Conservation (phyloP, 2,797 vertebrate genomes). For the Tragopan temminckii region DNA sequence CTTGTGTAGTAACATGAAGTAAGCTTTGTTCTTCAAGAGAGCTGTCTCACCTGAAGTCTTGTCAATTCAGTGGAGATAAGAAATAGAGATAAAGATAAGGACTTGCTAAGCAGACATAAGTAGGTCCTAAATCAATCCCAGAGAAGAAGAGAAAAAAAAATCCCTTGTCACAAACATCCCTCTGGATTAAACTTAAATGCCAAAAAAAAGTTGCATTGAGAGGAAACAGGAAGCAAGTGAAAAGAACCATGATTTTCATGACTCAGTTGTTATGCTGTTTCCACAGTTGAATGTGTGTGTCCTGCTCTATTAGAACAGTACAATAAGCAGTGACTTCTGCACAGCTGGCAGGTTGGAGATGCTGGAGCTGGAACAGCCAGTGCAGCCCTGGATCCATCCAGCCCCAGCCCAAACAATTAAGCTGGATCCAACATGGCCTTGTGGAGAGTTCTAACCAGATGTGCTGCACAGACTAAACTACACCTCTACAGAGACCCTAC, state of each 20-base stretch:
- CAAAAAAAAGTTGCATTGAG: background rate
- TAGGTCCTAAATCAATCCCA: background rate
- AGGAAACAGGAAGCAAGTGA: background rate
- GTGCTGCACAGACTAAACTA: accelerated
- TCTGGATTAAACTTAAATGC: background rate
- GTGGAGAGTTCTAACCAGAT: background rate
- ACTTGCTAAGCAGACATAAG: background rate
- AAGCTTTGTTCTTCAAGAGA: background rate
- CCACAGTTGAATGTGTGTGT: background rate
- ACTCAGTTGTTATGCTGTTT: background rate
- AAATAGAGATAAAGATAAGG: background rate
- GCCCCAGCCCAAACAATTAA: background rate
- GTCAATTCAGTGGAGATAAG: background rate
- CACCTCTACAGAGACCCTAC: background rate
- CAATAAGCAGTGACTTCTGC: background rate
- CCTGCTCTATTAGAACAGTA: background rate
- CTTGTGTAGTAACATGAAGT: background rate
- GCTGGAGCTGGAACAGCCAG: background rate
- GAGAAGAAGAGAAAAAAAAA: background rate
- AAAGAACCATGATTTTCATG: background rate
- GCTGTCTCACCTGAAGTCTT: background rate
- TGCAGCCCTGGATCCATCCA: background rate
- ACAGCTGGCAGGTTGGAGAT: background rate
- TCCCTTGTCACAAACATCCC: background rate
- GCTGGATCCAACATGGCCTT: background rate